Evolutionary conservation across 2,797 vertebrate species (phyloP), one percentile per base, ranked within the genome.

Genomic region (Novumbra hubbsi): DNA sequence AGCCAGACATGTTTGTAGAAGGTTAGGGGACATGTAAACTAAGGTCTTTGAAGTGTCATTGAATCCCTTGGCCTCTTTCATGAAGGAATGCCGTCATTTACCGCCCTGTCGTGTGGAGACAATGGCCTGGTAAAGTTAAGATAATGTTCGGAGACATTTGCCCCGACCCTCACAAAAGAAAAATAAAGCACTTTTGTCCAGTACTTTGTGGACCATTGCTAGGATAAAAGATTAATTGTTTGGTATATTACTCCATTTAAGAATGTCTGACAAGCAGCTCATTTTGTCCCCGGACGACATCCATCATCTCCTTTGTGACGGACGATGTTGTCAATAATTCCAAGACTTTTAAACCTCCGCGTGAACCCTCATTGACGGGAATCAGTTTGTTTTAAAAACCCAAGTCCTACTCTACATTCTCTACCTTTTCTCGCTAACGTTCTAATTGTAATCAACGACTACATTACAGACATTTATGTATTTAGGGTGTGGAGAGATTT

Each of bases 241-340:
- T 87, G 83, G 75, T 89, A 80, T 81, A 79, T 81, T 78, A 80
- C 76, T 80, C 83, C 86, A 86, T 90, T 90, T 88, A 86, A 79
- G 78, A 71, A 78, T 81, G 73, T 64, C 74, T 73, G 81, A 80
- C 84, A 78, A 78, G 62, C 71, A 69, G 57, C 74, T 57, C 73
- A 88, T 88, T 84, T 81, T 77, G 75, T 70, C 85, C 84, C 78
- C 83, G 45, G 81, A 87, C 84, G 81, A 76, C 79, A 79, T 80
- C 79, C 75, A 73, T 80, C 76, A 83, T 86, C 83, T 86, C 80
- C 85, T 74, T 84, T 81, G 78, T 84, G 88, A 80, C 74, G 69
- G 78, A 69, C 80, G 82, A 88, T 81, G 63, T 77, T 74, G 84
- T 89, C 86, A 70, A 86, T 88, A 83, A 79, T 77, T 88, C 86